Conservation (phyloP, 2,888 invertebrate genomes). For the Leptopilina myrica region DNA sequence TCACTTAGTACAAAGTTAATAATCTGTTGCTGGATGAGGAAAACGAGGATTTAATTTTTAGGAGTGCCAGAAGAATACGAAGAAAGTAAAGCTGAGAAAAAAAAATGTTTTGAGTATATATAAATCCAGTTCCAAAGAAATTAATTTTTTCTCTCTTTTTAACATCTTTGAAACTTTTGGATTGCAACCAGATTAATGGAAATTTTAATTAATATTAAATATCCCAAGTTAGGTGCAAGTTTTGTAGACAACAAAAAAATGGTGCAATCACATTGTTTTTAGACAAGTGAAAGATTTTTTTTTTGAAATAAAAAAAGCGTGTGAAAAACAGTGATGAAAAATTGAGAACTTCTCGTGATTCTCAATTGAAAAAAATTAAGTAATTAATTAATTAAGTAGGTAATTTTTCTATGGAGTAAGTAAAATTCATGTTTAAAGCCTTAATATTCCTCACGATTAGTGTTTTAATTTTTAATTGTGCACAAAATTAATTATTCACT, state of each 20-base stretch:
- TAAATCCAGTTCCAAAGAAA: not conserved
- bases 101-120: not conserved
- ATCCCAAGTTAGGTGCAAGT: not conserved
- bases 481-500: too few species aligned
- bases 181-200: not conserved
- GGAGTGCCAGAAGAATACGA: conserved; percentile 35
- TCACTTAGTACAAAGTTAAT: not conserved
- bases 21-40: not conserved
- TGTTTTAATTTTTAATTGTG: not conserved
- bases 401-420: not conserved
- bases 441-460: not conserved
- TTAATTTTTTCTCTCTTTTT: not conserved
- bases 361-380: too few species aligned
- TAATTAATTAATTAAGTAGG: too few species aligned
- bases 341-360: too few species aligned
- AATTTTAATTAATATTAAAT: not conserved
- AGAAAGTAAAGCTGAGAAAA: conserved; percentile 23
- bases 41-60: conserved; percentile 18
- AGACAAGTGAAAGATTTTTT: not conserved
- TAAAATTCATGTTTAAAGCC: not conserved
- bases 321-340: not conserved
- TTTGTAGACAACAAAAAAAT: not conserved
- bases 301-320: not conserved
- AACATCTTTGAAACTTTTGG: not conserved
- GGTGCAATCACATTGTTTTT: not conserved